Conservation (phyloP, 2,113 vertebrate species). For the Gopherus evgoodei region DNA sequence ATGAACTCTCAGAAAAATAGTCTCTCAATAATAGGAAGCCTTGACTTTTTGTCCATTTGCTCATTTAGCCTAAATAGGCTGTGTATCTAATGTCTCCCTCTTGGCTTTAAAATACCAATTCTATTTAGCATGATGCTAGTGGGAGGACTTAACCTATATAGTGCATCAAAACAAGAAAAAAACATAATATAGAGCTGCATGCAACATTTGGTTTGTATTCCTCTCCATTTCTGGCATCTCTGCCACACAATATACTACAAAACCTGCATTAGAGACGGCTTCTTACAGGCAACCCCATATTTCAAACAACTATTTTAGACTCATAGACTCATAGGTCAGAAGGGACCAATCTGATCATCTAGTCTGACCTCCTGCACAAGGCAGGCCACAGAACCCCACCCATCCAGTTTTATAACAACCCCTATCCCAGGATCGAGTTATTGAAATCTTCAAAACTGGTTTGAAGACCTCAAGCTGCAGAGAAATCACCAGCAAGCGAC, state of each 20-base stretch:
- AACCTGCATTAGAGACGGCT: not conserved
- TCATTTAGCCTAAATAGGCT: not conserved
- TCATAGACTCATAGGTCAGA: too few species aligned
- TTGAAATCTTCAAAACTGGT: too few species aligned
- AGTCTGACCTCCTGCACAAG: too few species aligned
- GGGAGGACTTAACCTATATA: not conserved
- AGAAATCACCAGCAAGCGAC: too few species aligned
- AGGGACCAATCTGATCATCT: too few species aligned
- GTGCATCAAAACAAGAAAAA: not conserved
- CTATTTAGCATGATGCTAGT: accelerated
- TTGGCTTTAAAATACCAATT: not conserved
- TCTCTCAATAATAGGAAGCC: not conserved
- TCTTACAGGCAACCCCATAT: not conserved
- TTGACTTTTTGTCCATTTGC: not conserved
- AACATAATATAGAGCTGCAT: not conserved
- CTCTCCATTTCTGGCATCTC: not conserved
- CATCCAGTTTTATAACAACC: too few species aligned
- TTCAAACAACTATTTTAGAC: not conserved
- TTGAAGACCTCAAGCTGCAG: too few species aligned
- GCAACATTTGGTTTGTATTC: not conserved
- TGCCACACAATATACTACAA: not conserved
- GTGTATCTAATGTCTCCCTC: not conserved
- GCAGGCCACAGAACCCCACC: too few species aligned
- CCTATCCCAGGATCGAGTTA: too few species aligned
- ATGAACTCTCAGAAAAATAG: not conserved